Base-by-base conservation (phyloP, 2,797 vertebrate genomes). In the Myotis findleyi region DNA sequence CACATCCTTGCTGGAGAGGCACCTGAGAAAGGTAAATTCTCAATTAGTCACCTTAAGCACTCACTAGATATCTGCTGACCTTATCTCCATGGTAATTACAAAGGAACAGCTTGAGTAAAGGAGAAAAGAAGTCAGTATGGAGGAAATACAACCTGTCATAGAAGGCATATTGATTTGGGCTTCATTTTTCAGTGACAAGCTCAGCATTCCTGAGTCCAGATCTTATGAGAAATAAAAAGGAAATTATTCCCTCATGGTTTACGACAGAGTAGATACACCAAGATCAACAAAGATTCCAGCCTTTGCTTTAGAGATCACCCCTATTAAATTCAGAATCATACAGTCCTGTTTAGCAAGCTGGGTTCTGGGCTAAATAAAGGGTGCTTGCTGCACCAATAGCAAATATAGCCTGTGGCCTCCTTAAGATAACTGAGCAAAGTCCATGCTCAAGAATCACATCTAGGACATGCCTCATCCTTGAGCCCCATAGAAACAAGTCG, bases 391-490 rank as follows among this genome's bases (percentile, higher is more conserved):
- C 5, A 30, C 30, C 38, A 33, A 47, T 5, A 71, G 36, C 55
- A 41, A 79, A 97, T 57, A 81, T 9, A 33, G 53, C 16, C 68
- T 83, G 41, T 69, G 47, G 69, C 73, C 64, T 97, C 93, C 44
- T 16, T 33, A 12, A 27, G 59, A 64, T 86, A 84, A 71, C 47
- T 55, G 76, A 44, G 82, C 25, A 75, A 79, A 95, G 95, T 77
- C 76, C 81, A 73, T 6, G 3, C 27, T 77, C 68, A 30, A 96
- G 96, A 96, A 30, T 97, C 93, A 97, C 44, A 53, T 49, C 41
- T 47, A 68, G 30, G 87, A 55, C 68, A 95, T 82, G 20, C 64
- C 77, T 92, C 8, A 4, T 83, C 84, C 25, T 57, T 0, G 0
- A 59, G 57, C 36, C 68, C 38, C 16, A 0, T 1, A 62, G 72